Evolutionary conservation across 2,888 invertebrate species (phyloP).

Genomic region (Hybos culiciformis): DNA sequence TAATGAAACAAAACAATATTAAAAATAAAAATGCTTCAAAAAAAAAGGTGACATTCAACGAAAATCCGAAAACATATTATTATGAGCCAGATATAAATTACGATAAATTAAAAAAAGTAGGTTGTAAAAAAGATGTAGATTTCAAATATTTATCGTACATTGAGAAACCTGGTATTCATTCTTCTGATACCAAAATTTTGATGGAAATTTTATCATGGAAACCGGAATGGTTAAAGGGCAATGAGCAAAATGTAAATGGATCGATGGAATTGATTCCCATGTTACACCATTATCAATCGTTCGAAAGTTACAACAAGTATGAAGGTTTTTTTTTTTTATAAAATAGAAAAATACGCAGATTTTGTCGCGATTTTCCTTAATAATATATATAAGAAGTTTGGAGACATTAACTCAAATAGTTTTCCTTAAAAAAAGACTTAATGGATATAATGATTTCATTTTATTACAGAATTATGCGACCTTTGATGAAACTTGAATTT

Average conservation of each 20-base stretch:
- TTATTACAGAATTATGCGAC: conserved; percentile 23
- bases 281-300: conserved; percentile 41
- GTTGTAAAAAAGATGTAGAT: too few relatives aligned
- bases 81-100: neutral
- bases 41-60: conserved; percentile 9
- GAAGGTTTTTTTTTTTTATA: conserved; percentile 3
- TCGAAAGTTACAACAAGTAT: conserved; percentile 46
- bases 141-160: neutral
- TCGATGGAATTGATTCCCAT: conserved; percentile 40
- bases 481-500: conserved; percentile 30
- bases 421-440: too few relatives aligned
- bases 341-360: neutral
- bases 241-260: conserved; percentile 38
- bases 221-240: conserved; percentile 49
- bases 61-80: conserved; percentile 2
- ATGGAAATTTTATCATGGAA: conserved; percentile 49
- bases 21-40: conserved; percentile 2
- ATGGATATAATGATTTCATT: conserved; percentile 5
- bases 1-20: too few relatives aligned
- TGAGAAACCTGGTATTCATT: conserved; percentile 14
- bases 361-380: too few relatives aligned
- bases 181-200: conserved; percentile 38
- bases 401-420: too few relatives aligned
- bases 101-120: neutral
- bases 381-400: too few relatives aligned